phyloP scores from a whole-genome alignment of 2,797 vertebrate species.

The Meda fulgida region DNA sequence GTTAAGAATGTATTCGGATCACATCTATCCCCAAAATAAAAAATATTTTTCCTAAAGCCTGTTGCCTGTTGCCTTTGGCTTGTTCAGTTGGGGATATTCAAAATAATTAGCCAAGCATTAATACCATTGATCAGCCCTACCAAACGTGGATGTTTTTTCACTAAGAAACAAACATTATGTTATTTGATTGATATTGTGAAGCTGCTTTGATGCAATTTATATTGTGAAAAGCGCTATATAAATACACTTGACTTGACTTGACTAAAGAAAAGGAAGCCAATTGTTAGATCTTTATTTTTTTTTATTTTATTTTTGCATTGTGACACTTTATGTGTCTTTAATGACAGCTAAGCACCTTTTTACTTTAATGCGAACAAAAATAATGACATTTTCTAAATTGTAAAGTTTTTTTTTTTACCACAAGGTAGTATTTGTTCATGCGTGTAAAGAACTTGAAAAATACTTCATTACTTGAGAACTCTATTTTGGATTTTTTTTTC shows the following conservation, averaged over 20 bases:
- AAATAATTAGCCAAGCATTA: too few relatives aligned
- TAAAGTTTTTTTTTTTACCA: neutral
- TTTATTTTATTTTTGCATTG: neutral
- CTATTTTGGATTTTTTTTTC: neutral
- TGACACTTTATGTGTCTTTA: constrained; percentile 16
- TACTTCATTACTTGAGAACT: neutral
- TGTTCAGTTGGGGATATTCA: too few relatives aligned
- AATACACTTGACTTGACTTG: too few relatives aligned
- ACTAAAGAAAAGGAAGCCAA: neutral
- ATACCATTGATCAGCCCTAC: too few relatives aligned
- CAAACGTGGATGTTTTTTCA: too few relatives aligned
- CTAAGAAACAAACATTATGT: too few relatives aligned
- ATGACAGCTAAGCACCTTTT: neutral
- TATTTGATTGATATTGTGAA: too few relatives aligned
- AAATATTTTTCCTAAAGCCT: constrained; percentile 1
- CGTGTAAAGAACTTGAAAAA: neutral
- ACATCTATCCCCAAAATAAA: neutral
- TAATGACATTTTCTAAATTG: neutral
- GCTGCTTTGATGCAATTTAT: too few relatives aligned
- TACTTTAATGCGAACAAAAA: neutral
- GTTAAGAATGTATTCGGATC: neutral
- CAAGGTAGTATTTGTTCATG: neutral
- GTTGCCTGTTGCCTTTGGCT: too few relatives aligned
- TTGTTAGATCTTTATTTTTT: neutral
- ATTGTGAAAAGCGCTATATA: too few relatives aligned